Evolutionary conservation across 2,113 vertebrate genomes (phyloP), one percentile per base, ranked within the genome.

Genomic region (Brachyhypopomus occidentalis): DNA sequence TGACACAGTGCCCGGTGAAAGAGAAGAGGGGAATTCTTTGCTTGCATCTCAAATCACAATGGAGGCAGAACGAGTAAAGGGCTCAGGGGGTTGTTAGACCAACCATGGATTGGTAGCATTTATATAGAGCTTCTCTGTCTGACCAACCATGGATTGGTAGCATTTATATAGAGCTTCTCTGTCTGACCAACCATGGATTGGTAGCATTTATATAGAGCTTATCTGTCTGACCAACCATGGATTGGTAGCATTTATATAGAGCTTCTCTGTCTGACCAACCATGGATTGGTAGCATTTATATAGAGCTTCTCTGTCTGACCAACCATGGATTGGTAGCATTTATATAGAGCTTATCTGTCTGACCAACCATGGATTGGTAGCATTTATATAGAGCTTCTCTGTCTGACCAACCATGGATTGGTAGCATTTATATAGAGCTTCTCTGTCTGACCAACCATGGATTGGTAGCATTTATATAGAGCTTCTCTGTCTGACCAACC

Each of bases 11-110:
- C 17, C 79, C 76, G 75, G 66, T 75, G 81, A 52, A 22, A 69
- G 45, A 72, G 78, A 85, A 82, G 72, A 64, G 67, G 60, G 48
- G 38, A 55, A 78, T 79, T 74, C 78, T 85, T 78, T 8, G 79
- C 79, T 85, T 64, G 69, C 75, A 30, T 78, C 64, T 82, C 67
- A 20, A 72, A 66, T 84, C 83, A 82, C 69, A 64, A 62, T 64
- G 70, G 81, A 73, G 75, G 77, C 38, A n/a, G 77, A 85, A 25
- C 14, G 48, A 83, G 71, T 72, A 81, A 78, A 79, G 58, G 77
- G 56, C 75, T 45, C 30, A 59, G 55, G n/a, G 23, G 66, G 55
- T 78, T 4, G 23, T 79, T 58, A 72, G 62, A 60, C 72, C 69
- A 11, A 12, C 7, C 9, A 9, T 12, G 8, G 22, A 52, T 30